phyloP scores from a whole-genome alignment of 2,113 vertebrate species.

The Vulpes ferrilata region DNA sequence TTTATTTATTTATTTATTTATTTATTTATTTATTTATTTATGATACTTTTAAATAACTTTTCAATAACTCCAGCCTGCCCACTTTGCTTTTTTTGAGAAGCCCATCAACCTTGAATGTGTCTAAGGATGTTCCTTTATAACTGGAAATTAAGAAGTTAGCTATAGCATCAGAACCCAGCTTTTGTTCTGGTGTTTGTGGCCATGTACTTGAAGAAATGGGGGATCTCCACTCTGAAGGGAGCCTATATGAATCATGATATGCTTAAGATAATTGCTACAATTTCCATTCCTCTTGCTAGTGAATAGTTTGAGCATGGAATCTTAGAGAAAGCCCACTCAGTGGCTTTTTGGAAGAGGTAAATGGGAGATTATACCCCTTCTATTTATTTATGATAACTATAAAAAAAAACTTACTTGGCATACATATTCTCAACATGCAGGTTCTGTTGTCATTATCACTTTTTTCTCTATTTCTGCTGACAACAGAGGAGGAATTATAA shows the following conservation, averaged over 20 bases:
- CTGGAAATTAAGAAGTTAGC: neutral
- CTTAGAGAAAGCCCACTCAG: neutral
- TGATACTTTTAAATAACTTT: neutral
- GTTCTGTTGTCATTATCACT: conserved; percentile 48
- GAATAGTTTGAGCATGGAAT: neutral
- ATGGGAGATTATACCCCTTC: neutral
- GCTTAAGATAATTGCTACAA: neutral
- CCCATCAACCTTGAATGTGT: neutral
- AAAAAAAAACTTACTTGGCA: conserved; percentile 31
- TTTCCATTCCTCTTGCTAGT: neutral
- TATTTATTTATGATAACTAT: neutral
- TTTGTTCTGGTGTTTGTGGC: neutral
- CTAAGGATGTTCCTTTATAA: neutral
- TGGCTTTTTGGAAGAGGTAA: neutral
- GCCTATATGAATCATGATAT: neutral
- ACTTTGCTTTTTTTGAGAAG: conserved; percentile 32
- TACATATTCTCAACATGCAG: conserved; percentile 57
- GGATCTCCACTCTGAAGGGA: neutral
- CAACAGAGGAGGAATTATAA: conserved; percentile 45
- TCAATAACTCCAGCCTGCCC: neutral
- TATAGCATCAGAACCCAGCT: neutral
- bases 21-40: too few species aligned
- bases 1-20: too few species aligned
- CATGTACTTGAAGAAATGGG: neutral
- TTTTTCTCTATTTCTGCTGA: conserved; percentile 52